phyloP scores from a whole-genome alignment of 2,113 vertebrate genomes.

The Lepisosteus oculatus region DNA sequence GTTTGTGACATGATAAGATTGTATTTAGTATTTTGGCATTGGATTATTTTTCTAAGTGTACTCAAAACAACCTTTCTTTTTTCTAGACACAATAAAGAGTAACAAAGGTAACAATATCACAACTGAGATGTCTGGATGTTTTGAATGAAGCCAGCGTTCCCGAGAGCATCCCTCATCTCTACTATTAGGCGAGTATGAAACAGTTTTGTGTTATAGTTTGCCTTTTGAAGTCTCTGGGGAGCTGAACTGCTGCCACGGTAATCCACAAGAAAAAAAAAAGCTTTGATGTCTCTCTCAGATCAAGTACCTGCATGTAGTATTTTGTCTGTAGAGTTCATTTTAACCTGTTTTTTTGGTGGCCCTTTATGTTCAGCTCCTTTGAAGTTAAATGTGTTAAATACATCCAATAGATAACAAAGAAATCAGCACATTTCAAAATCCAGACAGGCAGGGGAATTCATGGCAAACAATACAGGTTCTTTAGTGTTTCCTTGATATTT shows the following conservation, averaged over 20 bases:
- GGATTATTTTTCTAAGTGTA: too few relatives aligned
- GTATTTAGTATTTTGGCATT: too few relatives aligned
- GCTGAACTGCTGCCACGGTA: background rate
- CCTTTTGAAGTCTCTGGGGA: background rate
- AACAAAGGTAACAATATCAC: too few relatives aligned
- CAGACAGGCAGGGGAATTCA: background rate
- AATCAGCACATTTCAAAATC: background rate
- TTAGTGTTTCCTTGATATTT: too few relatives aligned
- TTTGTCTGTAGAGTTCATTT: background rate
- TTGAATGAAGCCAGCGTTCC: background rate
- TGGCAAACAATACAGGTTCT: conserved; percentile 11
- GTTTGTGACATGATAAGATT: too few relatives aligned
- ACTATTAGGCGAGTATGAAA: background rate
- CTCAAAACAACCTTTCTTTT: too few relatives aligned
- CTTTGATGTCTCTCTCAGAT: conserved; percentile 13
- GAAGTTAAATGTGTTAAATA: conserved; percentile 11
- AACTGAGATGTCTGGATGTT: background rate
- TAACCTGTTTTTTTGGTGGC: conserved; percentile 5
- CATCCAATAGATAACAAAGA: conserved; percentile 9
- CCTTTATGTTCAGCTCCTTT: conserved; percentile 15
- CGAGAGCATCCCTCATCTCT: background rate
- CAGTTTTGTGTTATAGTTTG: background rate
- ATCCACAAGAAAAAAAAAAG: background rate
- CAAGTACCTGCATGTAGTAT: conserved; percentile 17
- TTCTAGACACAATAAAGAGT: too few relatives aligned